Evolutionary conservation across 2,113 vertebrate species (phyloP).

Genomic region (Anarhynchus alexandrinus): DNA sequence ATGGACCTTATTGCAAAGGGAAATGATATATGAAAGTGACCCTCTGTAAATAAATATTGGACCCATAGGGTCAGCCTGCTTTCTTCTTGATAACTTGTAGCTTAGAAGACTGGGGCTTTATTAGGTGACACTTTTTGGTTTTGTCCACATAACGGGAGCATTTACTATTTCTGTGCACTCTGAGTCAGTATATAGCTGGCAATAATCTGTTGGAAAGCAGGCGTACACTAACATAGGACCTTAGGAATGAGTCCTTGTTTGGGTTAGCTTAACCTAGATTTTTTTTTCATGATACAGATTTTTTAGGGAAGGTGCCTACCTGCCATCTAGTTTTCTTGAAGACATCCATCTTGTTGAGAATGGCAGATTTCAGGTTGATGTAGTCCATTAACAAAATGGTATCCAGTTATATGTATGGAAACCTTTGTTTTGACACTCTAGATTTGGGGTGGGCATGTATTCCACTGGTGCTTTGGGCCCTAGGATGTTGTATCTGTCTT

Average conservation of each 20-base stretch:
- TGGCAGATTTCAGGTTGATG: neutral
- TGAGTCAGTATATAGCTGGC: neutral
- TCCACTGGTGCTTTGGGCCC: neutral
- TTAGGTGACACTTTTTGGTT: neutral
- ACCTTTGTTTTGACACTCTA: fast-evolving
- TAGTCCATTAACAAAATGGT: neutral
- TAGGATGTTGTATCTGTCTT: neutral
- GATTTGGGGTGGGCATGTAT: neutral
- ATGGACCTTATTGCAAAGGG: neutral
- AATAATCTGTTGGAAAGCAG: neutral
- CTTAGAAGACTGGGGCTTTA: neutral
- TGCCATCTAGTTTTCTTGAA: neutral
- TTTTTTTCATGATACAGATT: neutral
- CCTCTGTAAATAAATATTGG: neutral
- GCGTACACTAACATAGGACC: fast-evolving
- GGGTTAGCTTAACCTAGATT: neutral
- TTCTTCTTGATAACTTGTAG: neutral
- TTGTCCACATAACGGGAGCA: fast-evolving
- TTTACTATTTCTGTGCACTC: neutral
- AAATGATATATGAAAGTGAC: neutral
- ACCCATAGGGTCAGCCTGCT: neutral
- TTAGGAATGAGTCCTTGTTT: neutral
- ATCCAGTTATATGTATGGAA: neutral
- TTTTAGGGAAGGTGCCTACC: neutral
- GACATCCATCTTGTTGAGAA: neutral